Evolutionary conservation across 2,888 invertebrate genomes (phyloP), one percentile per base, ranked within the genome.

Genomic region (Drosophila pseudotakahashii): DNA sequence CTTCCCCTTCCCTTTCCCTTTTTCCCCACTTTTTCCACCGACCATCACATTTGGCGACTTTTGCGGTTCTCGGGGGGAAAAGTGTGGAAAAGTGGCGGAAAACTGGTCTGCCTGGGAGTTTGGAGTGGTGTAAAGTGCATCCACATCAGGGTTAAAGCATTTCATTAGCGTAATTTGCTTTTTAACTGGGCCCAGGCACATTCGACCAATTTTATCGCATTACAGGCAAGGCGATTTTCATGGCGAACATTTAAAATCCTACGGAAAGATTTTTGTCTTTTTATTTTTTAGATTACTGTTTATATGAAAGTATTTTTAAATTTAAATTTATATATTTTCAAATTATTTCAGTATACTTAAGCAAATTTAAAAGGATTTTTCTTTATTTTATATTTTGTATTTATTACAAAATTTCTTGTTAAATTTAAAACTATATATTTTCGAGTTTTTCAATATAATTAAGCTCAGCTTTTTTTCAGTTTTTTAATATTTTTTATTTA

Each of bases 111-210:
- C 10, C 26, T 36, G 19, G 19, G 7, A 36, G 50, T 51, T 37
- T 51, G 19, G 36, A 23, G 54, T 14, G 36, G 39, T 53, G 58
- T 59, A 59, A 59, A 59, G 34, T 59, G 59, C 54, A 59, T 34
- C 14, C 59, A 32, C 54, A 55, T 50, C 54, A 60, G 41, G 54
- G 66, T 50, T 67, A 64, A 67, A 75, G 64, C 74, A 78, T 76
- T 82, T 82, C 75, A 81, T 80, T 79, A 81, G 76, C 61, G 64
- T 77, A 73, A 80, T 83, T 80, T 77, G 71, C 71, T 63, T 74
- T 77, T 71, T 62, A 69, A 72, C 30, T 45, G 51, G 48, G 30
- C 52, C 19, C 52, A 14, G 16, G 14, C 32, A 16, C 48, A 48
- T 48, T 48, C 32, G 47, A 26, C 26, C 53, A 19, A 59, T 34